phyloP scores from a whole-genome alignment of 64 coral and sea anemone species.

The Hydrozoanthus tunicans region DNA sequence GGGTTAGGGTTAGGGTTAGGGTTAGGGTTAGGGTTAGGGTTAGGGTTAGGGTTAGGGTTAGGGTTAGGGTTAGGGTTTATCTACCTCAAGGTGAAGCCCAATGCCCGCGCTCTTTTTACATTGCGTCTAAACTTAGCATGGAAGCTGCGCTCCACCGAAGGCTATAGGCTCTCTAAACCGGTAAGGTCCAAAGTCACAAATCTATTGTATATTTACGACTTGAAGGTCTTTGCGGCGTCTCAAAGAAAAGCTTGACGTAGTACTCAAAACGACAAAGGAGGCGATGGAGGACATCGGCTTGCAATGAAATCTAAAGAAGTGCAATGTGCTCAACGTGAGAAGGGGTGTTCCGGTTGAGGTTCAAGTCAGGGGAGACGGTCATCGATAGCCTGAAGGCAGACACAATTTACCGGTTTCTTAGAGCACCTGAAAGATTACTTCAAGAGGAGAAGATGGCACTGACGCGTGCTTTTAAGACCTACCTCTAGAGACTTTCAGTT shows the following conservation, averaged over 20 bases:
- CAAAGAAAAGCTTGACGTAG: not conserved
- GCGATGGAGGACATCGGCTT: not conserved
- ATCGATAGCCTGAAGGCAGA: not conserved
- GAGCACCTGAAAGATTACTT: constrained; percentile 18
- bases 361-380: not conserved
- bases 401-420: not conserved
- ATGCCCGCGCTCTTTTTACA: too few relatives aligned
- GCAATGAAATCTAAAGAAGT: not conserved
- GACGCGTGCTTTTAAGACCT: not conserved
- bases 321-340: not conserved
- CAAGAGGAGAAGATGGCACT: constrained; percentile 35
- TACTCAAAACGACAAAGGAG: not conserved
- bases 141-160: too few relatives aligned
- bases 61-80: too few relatives aligned
- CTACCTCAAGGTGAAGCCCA: not conserved
- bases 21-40: too few relatives aligned
- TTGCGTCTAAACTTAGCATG: too few relatives aligned
- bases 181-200: too few relatives aligned
- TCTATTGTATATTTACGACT: too few relatives aligned
- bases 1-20: too few relatives aligned
- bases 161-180: too few relatives aligned
- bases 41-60: too few relatives aligned
- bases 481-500: not conserved
- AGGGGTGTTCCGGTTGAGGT: not conserved
- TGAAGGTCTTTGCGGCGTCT: not conserved